These are phyloP conservation scores for Drosophila subobscura DNA, from an alignment of 1,140 invertebrate genomes.

Conservation along the genomic window DNA sequence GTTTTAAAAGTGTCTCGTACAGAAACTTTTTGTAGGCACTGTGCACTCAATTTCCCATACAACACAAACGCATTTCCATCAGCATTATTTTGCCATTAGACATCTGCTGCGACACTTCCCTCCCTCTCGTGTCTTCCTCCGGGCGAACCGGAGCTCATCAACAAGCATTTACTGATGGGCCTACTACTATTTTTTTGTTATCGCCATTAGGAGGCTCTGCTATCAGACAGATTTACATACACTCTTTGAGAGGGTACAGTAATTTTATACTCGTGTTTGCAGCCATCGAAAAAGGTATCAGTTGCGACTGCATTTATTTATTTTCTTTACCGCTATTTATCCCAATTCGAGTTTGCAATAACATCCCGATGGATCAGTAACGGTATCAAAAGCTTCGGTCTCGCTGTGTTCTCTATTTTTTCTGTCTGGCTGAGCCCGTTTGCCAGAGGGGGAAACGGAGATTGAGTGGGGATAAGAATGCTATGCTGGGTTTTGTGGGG, in stretches of 20 bases:
- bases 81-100: slow-evolving; percentile 68
- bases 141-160: background rate
- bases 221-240: too few relatives aligned
- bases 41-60: slow-evolving; percentile 30
- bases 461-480: slow-evolving; percentile 1
- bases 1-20: too few relatives aligned
- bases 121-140: background rate
- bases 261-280: too few relatives aligned
- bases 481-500: slow-evolving; percentile 2
- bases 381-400: background rate
- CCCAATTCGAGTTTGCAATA: too few relatives aligned
- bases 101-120: slow-evolving; percentile 38
- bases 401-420: slow-evolving; percentile 29
- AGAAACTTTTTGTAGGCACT: slow-evolving; percentile 33
- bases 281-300: too few relatives aligned
- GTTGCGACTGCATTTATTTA: too few relatives aligned
- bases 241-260: too few relatives aligned
- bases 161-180: slow-evolving; percentile 39
- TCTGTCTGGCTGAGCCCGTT: slow-evolving; percentile 56
- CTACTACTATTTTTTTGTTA: slow-evolving; percentile 56
- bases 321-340: too few relatives aligned
- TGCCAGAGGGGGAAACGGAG: slow-evolving; percentile 19
- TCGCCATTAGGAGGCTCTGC: slow-evolving; percentile 18
- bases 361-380: too few relatives aligned
- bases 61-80: slow-evolving; percentile 39